Conservation (phyloP, 1,140 invertebrate species). For the Babylonia areolata region DNA sequence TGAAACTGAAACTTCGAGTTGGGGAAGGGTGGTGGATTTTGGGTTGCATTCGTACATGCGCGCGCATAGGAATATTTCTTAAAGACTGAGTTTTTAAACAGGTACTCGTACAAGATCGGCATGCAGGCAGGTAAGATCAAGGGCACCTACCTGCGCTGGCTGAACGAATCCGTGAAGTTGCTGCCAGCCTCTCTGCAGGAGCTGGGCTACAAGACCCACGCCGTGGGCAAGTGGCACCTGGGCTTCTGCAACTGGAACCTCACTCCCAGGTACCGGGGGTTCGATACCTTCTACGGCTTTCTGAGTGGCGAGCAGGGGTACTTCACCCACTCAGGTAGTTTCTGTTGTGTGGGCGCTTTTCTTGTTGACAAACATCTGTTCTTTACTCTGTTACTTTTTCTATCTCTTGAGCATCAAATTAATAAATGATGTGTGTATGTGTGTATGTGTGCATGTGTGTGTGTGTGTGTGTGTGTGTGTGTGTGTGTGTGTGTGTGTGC, state of each 20-base stretch:
- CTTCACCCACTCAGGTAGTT: constrained; percentile 57
- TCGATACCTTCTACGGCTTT: constrained; percentile 78
- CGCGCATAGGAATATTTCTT: no score
- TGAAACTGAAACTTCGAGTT: no score
- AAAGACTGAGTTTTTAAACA: no score
- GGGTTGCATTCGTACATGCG: no score
- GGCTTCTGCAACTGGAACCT: constrained; percentile 77
- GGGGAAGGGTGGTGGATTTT: no score
- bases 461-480: no score
- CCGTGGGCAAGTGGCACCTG: constrained; percentile 82
- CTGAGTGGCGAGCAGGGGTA: constrained; percentile 75
- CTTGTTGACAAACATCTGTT: not conserved
- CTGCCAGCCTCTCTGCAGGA: constrained; percentile 83
- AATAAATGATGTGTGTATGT: no score
- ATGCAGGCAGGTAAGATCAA: constrained; percentile 16
- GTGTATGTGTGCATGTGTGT: no score
- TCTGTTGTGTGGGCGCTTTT: not conserved
- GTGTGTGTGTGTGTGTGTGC: no score
- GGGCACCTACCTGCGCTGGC: constrained; percentile 5
- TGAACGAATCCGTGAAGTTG: constrained; percentile 21
- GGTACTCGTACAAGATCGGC: constrained; percentile 23
- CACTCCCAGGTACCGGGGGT: constrained; percentile 76
- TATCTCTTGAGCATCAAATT: no score
- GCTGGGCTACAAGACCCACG: constrained; percentile 86
- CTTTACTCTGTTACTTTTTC: no score